A percentile compares a stretch with the other conserved stretches of the same genome.
Conservation (phyloP, 2,113 vertebrate genomes). For the Mixornis gularis region DNA sequence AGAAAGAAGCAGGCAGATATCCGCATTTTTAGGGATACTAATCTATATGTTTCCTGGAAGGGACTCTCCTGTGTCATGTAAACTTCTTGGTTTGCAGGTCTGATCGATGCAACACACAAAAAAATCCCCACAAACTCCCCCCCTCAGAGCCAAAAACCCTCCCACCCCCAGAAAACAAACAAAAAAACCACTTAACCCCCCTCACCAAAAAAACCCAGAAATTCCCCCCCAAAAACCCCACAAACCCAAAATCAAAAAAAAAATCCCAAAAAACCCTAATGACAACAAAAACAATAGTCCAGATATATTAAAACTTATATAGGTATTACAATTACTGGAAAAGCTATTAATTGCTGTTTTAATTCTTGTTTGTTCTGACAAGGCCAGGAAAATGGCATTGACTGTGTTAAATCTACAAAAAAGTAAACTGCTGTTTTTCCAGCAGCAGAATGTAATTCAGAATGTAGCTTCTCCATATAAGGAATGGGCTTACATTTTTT, state of each 20-base stretch:
- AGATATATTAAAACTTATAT: not conserved
- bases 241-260: not conserved
- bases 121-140: not conserved
- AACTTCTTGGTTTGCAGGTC: not conserved
- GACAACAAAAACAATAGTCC: no score
- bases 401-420: not conserved
- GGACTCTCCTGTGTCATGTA: not conserved
- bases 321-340: not conserved
- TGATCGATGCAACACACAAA: not conserved
- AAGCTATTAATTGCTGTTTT: not conserved
- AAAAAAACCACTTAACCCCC: not conserved
- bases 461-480: not conserved
- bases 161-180: not conserved
- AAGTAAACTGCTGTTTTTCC: not conserved
- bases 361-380: not conserved
- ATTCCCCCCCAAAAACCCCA: no score
- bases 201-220: not conserved
- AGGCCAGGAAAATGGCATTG: not conserved
- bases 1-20: not conserved
- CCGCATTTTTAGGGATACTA: not conserved
- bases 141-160: not conserved
- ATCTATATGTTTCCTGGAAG: not conserved
- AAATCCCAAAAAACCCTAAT: no score
- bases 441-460: slow-evolving; percentile 17
- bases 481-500: not conserved